These are phyloP conservation scores for Porphyrio hochstetteri DNA, from an alignment of 2,113 vertebrate species.

Conservation along the genomic window DNA sequence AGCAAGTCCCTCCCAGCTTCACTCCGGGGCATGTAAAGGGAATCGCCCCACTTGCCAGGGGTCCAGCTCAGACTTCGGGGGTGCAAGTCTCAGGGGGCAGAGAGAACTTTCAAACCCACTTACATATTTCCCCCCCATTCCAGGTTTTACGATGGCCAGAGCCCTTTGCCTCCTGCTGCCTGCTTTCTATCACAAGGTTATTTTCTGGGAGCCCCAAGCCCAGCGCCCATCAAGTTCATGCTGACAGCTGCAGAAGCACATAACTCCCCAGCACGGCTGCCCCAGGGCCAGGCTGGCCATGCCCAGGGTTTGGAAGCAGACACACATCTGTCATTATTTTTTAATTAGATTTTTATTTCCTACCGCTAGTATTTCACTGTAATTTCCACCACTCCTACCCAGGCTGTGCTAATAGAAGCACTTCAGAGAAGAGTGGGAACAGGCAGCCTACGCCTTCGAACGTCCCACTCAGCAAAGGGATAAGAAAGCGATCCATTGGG, in stretches of 20 bases:
- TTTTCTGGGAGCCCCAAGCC: not conserved
- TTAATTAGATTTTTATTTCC: constrained; percentile 57
- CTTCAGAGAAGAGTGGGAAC: constrained; percentile 27
- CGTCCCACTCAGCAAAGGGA: not conserved
- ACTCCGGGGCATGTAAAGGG: fast-evolving
- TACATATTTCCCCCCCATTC: too few relatives aligned
- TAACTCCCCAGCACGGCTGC: not conserved
- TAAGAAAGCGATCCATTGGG: not conserved
- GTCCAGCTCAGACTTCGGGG: not conserved
- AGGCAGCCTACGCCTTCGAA: not conserved
- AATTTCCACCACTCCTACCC: constrained; percentile 53
- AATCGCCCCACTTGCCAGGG: not conserved
- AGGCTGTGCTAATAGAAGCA: not conserved
- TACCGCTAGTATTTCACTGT: constrained; percentile 32
- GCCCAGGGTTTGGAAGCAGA: not conserved
- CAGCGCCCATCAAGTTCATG: fast-evolving
- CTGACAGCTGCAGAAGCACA: not conserved
- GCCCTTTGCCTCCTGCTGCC: not conserved
- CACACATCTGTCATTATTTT: constrained; percentile 9
- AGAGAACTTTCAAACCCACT: not conserved
- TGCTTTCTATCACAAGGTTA: not conserved
- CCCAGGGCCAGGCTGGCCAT: not conserved
- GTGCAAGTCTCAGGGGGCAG: not conserved
- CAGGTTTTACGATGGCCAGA: not conserved
- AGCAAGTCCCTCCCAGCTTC: not conserved